Conservation (phyloP, 2,113 vertebrate species). For the Paradisaea rubra region DNA sequence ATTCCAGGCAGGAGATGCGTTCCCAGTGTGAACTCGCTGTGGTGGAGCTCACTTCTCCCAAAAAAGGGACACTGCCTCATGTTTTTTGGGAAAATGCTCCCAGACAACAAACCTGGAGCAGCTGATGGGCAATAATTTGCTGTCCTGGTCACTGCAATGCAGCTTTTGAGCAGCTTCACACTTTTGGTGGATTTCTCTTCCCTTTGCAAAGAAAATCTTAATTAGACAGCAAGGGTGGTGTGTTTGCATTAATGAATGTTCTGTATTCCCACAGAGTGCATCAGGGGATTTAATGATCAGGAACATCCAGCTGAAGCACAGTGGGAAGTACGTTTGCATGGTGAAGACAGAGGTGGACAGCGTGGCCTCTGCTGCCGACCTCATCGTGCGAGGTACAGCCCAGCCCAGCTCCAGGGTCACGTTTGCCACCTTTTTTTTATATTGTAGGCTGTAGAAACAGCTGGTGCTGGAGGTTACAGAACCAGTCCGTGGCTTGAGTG, state of each 20-base stretch:
- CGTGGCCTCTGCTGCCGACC: constrained; percentile 83
- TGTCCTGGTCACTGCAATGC: neutral
- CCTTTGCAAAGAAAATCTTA: neutral
- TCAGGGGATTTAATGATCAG: constrained; percentile 93
- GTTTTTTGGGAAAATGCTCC: neutral
- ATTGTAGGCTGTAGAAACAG: accelerated
- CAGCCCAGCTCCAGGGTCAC: accelerated
- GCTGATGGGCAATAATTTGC: neutral
- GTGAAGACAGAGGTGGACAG: constrained; percentile 89
- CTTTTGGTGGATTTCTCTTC: neutral
- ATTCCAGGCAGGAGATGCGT: neutral
- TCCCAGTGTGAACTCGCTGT: neutral
- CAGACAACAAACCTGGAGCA: neutral
- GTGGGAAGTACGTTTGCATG: constrained; percentile 87
- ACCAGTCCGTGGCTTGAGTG: neutral
- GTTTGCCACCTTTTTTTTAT: neutral
- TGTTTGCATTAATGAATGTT: neutral
- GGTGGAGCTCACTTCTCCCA: neutral
- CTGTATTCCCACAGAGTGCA: constrained; percentile 69
- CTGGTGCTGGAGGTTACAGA: neutral
- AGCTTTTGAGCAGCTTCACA: neutral
- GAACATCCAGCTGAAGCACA: constrained; percentile 90
- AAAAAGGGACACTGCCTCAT: neutral
- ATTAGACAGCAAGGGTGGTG: neutral
- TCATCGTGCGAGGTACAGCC: constrained; percentile 86